These are phyloP conservation scores for Apogon talboti DNA, from an alignment of 2,797 vertebrate species.

Conservation along the genomic window DNA sequence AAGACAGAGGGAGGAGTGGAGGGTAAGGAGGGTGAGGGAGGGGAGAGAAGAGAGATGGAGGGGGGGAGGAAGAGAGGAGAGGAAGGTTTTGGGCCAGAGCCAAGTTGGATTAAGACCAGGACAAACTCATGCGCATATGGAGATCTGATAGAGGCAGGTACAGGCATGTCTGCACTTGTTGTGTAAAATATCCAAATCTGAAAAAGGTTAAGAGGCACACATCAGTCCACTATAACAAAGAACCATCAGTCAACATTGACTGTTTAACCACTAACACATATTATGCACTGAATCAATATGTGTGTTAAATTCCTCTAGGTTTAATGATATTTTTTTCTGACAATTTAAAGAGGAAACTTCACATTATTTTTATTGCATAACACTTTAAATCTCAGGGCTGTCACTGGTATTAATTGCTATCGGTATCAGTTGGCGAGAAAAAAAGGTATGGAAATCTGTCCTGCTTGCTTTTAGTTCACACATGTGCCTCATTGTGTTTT, in stretches of 20 bases:
- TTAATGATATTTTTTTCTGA: no score
- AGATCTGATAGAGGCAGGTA: conserved; percentile 8
- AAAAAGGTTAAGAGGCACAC: not conserved
- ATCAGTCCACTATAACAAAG: no score
- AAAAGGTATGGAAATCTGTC: no score
- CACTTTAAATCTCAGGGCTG: not conserved
- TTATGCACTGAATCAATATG: not conserved
- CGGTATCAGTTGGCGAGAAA: not conserved
- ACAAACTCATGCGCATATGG: conserved; percentile 25
- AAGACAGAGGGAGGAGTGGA: conserved; percentile 77
- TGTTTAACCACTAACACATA: not conserved
- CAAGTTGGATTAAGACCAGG: conserved; percentile 67
- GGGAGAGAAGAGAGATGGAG: conserved; percentile 19
- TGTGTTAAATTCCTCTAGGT: not conserved
- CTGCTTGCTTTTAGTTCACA: not conserved
- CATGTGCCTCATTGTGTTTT: conserved; percentile 23
- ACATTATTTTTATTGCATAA: not conserved
- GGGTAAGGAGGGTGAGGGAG: conserved; percentile 16
- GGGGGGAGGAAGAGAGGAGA: conserved; percentile 25
- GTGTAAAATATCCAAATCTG: conserved; percentile 2
- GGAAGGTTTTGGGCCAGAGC: conserved; percentile 69
- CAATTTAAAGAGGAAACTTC: no score
- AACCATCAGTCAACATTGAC: not conserved
- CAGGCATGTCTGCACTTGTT: not conserved
- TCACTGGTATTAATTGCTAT: not conserved